Percentiles rank a stretch among this genome's conserved stretches.
phyloP scores from a whole-genome alignment of 2,113 vertebrate genomes.

The Psilopogon haemacephalus region DNA sequence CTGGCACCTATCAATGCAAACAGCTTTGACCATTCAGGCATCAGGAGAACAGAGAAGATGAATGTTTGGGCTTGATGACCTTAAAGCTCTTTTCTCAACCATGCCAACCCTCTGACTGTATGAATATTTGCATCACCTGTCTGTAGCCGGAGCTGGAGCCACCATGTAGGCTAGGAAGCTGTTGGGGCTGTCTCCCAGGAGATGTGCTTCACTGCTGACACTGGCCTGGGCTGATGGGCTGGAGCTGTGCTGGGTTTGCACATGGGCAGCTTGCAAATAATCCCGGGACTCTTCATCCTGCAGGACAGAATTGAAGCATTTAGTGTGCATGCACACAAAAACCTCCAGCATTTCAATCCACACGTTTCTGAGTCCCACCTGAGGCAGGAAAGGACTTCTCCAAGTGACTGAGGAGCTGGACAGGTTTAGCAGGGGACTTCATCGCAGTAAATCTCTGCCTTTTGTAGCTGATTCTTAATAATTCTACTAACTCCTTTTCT shows the following conservation, averaged over 20 bases:
- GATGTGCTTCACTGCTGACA: conserved; percentile 68
- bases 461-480: background rate
- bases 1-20: background rate
- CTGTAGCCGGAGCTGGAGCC: conserved; percentile 70
- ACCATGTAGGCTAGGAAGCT: conserved; percentile 82
- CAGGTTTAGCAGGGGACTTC: background rate
- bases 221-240: background rate
- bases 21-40: background rate
- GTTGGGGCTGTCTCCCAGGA: conserved; percentile 78
- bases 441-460: background rate
- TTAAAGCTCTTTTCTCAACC: no score
- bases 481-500: background rate
- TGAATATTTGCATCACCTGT: conserved; percentile 65
- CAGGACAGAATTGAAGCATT: background rate
- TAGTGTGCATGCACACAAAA: background rate
- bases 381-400: background rate
- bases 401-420: background rate
- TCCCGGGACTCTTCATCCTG: conserved; percentile 40
- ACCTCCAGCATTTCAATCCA: background rate
- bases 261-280: background rate
- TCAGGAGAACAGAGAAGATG: background rate
- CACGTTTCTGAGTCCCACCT: background rate
- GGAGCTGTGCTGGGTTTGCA: conserved; percentile 42
- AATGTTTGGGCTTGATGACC: no score
- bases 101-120: no score